phyloP scores from a whole-genome alignment of 2,113 vertebrate species.

The Istiophorus platypterus region DNA sequence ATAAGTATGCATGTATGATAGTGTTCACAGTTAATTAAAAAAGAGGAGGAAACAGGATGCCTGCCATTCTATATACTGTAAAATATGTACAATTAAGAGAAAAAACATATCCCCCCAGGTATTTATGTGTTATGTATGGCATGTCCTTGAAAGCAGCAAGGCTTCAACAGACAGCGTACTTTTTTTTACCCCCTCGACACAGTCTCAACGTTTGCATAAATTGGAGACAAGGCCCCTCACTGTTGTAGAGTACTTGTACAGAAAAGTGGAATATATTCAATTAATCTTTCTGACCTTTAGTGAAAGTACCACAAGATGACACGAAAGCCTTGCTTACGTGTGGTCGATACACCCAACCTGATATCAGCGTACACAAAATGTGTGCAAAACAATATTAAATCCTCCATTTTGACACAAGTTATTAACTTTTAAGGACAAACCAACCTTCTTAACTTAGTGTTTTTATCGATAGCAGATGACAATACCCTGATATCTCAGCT shows the following conservation, averaged over 20 bases:
- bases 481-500: conserved; percentile 6
- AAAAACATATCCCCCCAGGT: conserved; percentile 74
- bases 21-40: conserved; percentile 86
- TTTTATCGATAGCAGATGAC: conserved; percentile 19
- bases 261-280: conserved; percentile 67
- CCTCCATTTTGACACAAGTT: conserved; percentile 27
- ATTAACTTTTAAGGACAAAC: conserved; percentile 58
- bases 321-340: conserved; percentile 43
- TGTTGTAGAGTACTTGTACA: conserved; percentile 34
- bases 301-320: conserved; percentile 50
- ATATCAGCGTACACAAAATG: conserved; percentile 9
- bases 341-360: background rate
- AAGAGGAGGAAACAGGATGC: conserved; percentile 55
- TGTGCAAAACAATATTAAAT: conserved; percentile 39
- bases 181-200: conserved; percentile 45
- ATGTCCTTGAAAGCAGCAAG: conserved; percentile 82
- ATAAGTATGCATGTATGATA: conserved; percentile 81
- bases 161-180: conserved; percentile 74
- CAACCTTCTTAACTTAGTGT: conserved; percentile 10
- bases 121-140: conserved; percentile 76
- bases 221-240: conserved; percentile 66
- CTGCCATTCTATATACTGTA: conserved; percentile 67
- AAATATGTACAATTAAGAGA: conserved; percentile 57
- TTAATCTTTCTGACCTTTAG: conserved; percentile 67
- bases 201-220: conserved; percentile 75